Evolutionary conservation across 2,888 invertebrate genomes (phyloP).

Genomic region (Melinopterus prodromus): DNA sequence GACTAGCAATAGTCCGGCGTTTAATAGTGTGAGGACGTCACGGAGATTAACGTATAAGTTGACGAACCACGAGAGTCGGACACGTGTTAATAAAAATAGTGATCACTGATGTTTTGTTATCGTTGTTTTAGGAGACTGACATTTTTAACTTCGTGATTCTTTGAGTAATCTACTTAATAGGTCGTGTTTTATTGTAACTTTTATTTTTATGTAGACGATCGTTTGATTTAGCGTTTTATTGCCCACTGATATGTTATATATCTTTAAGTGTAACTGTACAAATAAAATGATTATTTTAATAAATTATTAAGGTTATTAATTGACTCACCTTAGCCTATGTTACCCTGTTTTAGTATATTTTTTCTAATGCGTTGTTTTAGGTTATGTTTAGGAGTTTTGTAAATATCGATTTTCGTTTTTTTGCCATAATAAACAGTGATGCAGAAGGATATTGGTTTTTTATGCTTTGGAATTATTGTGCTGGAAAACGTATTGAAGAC

Average conservation of each 20-base stretch:
- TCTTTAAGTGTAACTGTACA: neutral
- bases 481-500: no score
- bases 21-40: neutral
- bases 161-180: neutral
- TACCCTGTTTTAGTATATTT: neutral
- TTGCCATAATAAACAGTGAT: constrained; percentile 4
- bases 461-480: neutral
- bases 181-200: neutral
- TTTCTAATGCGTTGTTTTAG: neutral
- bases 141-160: neutral
- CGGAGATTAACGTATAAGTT: neutral
- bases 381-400: neutral
- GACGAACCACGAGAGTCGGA: neutral
- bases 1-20: neutral
- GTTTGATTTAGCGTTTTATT: neutral
- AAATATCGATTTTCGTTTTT: neutral
- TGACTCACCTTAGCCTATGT: neutral
- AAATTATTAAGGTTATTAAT: neutral
- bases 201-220: neutral
- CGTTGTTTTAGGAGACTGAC: neutral
- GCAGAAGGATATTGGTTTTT: neutral
- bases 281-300: neutral
- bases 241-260: neutral
- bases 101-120: constrained; percentile 1
- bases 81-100: neutral